Conservation (phyloP, 2,797 vertebrate genomes). For the Rhinogobio ventralis region DNA sequence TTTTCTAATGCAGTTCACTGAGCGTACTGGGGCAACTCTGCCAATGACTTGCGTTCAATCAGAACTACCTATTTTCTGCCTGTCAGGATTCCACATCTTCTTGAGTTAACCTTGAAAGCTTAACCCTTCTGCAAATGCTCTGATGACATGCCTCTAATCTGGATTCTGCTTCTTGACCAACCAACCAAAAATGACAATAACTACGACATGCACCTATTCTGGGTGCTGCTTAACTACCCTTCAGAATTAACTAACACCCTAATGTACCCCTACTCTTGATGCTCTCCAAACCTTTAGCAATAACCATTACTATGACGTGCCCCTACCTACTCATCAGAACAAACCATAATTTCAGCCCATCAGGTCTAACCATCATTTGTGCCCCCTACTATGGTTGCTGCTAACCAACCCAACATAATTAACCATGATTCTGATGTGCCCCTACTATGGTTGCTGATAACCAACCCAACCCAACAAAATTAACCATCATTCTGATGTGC, state of each 20-base stretch:
- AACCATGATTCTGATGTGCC: not conserved
- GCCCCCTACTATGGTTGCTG: not conserved
- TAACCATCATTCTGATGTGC: too few species aligned
- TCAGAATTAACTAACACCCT: not conserved
- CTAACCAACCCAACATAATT: not conserved
- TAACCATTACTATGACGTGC: not conserved
- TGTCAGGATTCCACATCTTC: not conserved
- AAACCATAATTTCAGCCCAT: not conserved
- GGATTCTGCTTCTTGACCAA: not conserved
- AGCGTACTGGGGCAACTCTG: not conserved
- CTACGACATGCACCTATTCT: not conserved
- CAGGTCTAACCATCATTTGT: not conserved
- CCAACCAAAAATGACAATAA: not conserved
- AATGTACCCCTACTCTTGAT: not conserved
- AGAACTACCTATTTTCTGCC: not conserved
- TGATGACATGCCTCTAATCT: not conserved
- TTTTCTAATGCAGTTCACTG: not conserved
- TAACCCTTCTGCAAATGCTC: not conserved
- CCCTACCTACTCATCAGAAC: not conserved
- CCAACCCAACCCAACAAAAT: not conserved
- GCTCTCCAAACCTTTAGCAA: not conserved
- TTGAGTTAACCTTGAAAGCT: constrained; percentile 10
- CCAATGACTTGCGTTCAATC: not conserved
- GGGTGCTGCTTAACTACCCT: not conserved
- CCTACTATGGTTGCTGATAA: not conserved